These are phyloP conservation scores for Aspiorhynchus laticeps DNA, from an alignment of 2,113 vertebrate genomes.

Conservation along the genomic window DNA sequence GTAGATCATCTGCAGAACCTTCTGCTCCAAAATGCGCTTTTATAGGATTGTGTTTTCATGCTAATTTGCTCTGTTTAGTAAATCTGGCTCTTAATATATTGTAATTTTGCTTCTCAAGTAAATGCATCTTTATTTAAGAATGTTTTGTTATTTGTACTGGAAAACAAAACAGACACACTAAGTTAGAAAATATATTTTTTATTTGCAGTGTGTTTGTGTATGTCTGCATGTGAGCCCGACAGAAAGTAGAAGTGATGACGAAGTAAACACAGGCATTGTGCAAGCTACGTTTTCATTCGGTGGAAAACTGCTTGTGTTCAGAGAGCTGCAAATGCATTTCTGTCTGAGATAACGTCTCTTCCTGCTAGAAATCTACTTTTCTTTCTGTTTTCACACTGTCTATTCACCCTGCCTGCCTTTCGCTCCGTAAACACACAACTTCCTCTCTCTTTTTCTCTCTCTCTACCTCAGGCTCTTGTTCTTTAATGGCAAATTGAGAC, in stretches of 20 bases:
- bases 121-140: too few species aligned
- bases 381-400: neutral
- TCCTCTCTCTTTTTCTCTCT: slow-evolving; percentile 19
- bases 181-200: too few species aligned
- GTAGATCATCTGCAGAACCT: too few species aligned
- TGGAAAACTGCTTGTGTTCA: neutral
- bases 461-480: slow-evolving; percentile 59
- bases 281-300: slow-evolving; percentile 2
- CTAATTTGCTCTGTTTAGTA: too few species aligned
- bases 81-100: too few species aligned
- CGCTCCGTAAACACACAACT: slow-evolving; percentile 22
- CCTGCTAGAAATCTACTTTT: slow-evolving; percentile 9
- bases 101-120: too few species aligned
- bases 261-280: slow-evolving; percentile 3
- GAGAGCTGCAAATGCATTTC: slow-evolving; percentile 4
- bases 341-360: slow-evolving; percentile 21
- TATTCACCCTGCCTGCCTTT: slow-evolving; percentile 1
- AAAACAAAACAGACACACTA: too few species aligned
- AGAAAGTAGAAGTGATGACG: slow-evolving; percentile 3
- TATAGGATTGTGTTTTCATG: too few species aligned
- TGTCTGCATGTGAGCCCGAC: neutral
- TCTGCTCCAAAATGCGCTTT: too few species aligned
- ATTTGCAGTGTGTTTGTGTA: neutral
- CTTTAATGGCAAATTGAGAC: slow-evolving; percentile 76
- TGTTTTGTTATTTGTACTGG: too few species aligned